A percentile compares a stretch with the other conserved stretches of the same genome.
Evolutionary conservation across 2,888 invertebrate genomes (phyloP).

Genomic region (Bombylius major): DNA sequence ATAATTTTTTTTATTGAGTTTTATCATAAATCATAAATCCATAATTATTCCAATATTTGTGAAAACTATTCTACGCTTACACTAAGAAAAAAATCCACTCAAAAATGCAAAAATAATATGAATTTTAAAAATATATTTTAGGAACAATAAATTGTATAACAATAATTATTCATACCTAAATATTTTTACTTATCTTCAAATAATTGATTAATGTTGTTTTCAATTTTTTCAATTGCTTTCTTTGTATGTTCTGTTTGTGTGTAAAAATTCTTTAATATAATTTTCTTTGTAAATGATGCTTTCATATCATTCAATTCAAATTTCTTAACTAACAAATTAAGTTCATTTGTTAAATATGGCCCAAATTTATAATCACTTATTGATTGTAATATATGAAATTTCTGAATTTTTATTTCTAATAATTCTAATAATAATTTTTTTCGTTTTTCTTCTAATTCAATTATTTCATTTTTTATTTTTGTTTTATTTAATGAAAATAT

Average conservation of each 20-base stretch:
- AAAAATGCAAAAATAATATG: no score
- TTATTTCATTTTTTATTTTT: not conserved
- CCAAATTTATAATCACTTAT: not conserved
- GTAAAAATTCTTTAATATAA: not conserved
- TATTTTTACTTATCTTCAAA: not conserved
- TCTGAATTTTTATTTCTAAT: not conserved
- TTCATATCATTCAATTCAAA: not conserved
- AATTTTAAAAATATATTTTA: no score
- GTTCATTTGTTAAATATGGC: not conserved
- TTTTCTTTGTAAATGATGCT: not conserved
- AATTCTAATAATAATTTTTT: not conserved
- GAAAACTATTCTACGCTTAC: no score
- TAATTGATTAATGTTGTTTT: not conserved
- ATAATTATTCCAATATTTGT: no score
- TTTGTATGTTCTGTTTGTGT: not conserved
- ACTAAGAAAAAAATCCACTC: no score
- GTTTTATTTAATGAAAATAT: not conserved
- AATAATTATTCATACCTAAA: no score
- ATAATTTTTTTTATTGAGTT: no score
- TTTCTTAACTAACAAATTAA: not conserved
- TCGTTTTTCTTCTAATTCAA: not conserved
- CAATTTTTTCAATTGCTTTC: not conserved
- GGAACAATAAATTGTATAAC: no score
- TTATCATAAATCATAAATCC: no score
- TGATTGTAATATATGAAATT: not conserved